phyloP scores from a whole-genome alignment of 1,140 invertebrate species.

The Drosophila tsacasi region DNA sequence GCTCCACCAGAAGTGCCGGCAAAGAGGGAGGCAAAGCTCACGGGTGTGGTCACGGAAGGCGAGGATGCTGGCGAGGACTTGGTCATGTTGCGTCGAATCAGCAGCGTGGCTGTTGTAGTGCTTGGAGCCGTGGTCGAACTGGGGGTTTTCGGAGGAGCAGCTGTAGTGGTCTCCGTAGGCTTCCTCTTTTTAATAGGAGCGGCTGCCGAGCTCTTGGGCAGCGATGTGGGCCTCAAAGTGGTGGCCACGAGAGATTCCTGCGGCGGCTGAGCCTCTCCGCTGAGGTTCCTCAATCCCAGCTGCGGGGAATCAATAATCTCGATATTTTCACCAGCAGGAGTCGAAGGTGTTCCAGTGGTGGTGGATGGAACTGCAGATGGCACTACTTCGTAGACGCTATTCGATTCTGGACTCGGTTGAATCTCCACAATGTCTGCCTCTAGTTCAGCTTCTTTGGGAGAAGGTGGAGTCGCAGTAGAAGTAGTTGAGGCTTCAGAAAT shows the following conservation, averaged over 20 bases:
- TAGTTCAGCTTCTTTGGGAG: neutral
- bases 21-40: slow-evolving; percentile 67
- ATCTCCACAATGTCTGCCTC: slow-evolving; percentile 33
- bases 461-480: slow-evolving; percentile 3
- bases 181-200: slow-evolving; percentile 30
- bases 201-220: slow-evolving; percentile 8
- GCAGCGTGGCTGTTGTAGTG: slow-evolving; percentile 25
- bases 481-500: slow-evolving; percentile 1
- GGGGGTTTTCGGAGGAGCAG: neutral
- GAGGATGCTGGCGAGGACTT: slow-evolving; percentile 42
- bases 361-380: neutral
- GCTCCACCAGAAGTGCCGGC: slow-evolving; percentile 38
- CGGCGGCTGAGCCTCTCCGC: slow-evolving; percentile 6
- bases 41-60: slow-evolving; percentile 46
- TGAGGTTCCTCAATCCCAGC: slow-evolving; percentile 57
- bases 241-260: slow-evolving; percentile 16
- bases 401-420: slow-evolving; percentile 54
- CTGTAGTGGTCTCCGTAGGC: slow-evolving; percentile 24
- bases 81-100: slow-evolving; percentile 53
- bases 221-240: slow-evolving; percentile 11
- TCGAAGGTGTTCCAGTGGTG: slow-evolving; percentile 5
- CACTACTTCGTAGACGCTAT: slow-evolving; percentile 70
- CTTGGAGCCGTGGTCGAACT: neutral
- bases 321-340: slow-evolving; percentile 58
- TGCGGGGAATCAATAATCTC: slow-evolving; percentile 72